These are phyloP conservation scores for Trichacis sp. DNA, from an alignment of 2,888 invertebrate species.

Conservation along the genomic window DNA sequence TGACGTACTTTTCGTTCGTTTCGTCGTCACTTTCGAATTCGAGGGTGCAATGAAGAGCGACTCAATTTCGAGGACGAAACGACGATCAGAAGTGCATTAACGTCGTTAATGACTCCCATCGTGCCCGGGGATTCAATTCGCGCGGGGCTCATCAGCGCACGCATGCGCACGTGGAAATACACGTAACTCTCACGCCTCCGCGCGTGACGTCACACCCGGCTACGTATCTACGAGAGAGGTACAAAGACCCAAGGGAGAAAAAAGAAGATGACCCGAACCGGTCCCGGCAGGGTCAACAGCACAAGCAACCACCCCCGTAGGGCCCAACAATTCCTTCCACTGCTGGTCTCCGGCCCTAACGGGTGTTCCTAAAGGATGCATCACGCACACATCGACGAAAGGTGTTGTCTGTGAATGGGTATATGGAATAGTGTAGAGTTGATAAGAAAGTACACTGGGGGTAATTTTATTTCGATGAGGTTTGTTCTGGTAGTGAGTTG, in stretches of 20 bases:
- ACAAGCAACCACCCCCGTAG: conserved; percentile 49
- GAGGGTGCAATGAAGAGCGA: background rate
- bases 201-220: conserved; percentile 53
- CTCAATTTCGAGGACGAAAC: conserved; percentile 6
- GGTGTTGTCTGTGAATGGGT: no score
- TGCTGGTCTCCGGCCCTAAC: conserved; percentile 42
- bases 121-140: conserved; percentile 54
- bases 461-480: no score
- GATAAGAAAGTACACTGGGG: no score
- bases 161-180: conserved; percentile 16
- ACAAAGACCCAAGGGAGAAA: conserved; percentile 24
- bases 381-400: no score
- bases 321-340: conserved; percentile 35
- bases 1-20: no score
- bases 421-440: no score
- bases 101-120: conserved; percentile 44
- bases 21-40: no score
- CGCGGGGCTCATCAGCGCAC: conserved; percentile 43
- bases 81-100: conserved; percentile 21
- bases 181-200: conserved; percentile 50
- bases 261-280: conserved; percentile 59
- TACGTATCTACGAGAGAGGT: conserved; percentile 42
- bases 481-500: no score
- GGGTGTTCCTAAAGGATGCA: conserved; percentile 45
- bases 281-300: conserved; percentile 58